Base-by-base conservation (phyloP, 2,888 invertebrate genomes). In the Pristionchus japonicus region DNA sequence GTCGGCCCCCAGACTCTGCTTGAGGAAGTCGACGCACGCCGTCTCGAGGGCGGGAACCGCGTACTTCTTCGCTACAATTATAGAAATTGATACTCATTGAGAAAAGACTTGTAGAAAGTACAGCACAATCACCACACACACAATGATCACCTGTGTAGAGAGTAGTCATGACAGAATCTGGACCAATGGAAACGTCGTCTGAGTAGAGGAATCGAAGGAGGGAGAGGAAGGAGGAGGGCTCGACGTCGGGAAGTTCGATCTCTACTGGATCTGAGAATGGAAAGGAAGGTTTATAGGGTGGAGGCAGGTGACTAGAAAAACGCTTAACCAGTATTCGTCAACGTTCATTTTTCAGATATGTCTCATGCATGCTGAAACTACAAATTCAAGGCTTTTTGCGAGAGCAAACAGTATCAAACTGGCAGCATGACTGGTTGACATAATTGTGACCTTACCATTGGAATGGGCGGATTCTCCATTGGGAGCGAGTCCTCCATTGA, bases 101-200 rank as follows among this genome's bases (percentile, higher is more conserved):
- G 27, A 43, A 15, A 43, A 82, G 17, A 64, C 1, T 1, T 27
- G 13, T 13, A n/a, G n/a, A n/a, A n/a, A n/a, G n/a, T n/a, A n/a
- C n/a, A n/a, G n/a, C n/a, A n/a, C n/a, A n/a, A n/a, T n/a, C n/a
- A n/a, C n/a, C n/a, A n/a, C n/a, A n/a, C n/a, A n/a, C n/a, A n/a
- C n/a, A n/a, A n/a, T n/a, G 40, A 61, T 9, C n/a, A 93, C 93
- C 93, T 0, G 97, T 97, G 93, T 97, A 97, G 85, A 97, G 95
- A 0, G 97, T 97, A 1, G 97, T 96, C 97, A 97, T 97, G 2
- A 97, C 97, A 93, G 96, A 97, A 94, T 97, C 97, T 0, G 97
- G 97, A 15, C 96, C 97, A 92, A 97, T 97, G 89, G 96, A 96
- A 20, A 97, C 97, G 94, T 97, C 97, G 95, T 97, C 97, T 0